Evolutionary conservation across 2,113 vertebrate genomes (phyloP).

Genomic region (Peromyscus californicus): DNA sequence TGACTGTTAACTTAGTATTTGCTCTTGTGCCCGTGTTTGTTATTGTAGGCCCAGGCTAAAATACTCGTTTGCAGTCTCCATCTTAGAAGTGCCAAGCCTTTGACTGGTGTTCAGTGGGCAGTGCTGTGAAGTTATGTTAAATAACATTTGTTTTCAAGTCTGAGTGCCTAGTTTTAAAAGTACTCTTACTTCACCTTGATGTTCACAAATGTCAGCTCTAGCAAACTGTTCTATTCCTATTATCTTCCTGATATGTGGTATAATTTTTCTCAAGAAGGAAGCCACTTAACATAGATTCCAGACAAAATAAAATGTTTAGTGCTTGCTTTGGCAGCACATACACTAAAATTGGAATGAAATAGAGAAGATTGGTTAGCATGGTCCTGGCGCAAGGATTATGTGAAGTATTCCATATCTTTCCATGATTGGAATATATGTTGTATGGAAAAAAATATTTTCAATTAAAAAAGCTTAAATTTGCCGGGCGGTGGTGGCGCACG

Average conservation of each 20-base stretch:
- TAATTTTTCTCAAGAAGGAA: constrained; percentile 52
- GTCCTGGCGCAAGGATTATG: not conserved
- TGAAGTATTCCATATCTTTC: not conserved
- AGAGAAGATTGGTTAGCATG: not conserved
- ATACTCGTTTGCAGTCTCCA: not conserved
- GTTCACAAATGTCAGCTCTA: constrained; percentile 9
- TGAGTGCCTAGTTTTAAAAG: constrained; percentile 39
- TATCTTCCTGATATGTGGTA: not conserved
- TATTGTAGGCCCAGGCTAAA: constrained; percentile 50
- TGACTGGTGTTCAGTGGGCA: constrained; percentile 13
- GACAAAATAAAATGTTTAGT: not conserved
- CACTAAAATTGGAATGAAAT: not conserved
- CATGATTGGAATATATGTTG: not conserved
- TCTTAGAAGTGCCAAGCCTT: constrained; percentile 21
- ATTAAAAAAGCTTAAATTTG: not conserved
- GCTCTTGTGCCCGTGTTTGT: constrained; percentile 20
- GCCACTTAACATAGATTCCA: constrained; percentile 31
- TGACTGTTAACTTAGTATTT: constrained; percentile 32
- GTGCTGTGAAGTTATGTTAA: constrained; percentile 9
- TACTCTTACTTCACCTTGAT: constrained; percentile 28
- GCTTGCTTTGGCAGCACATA: not conserved
- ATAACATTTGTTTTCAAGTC: constrained; percentile 38
- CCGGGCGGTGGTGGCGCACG: too few relatives aligned
- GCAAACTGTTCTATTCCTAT: constrained; percentile 40
- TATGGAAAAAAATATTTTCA: not conserved